A percentile compares a stretch with the other conserved stretches of the same genome.
phyloP scores from a whole-genome alignment of 2,113 vertebrate genomes.

The Ammodytes dubius region DNA sequence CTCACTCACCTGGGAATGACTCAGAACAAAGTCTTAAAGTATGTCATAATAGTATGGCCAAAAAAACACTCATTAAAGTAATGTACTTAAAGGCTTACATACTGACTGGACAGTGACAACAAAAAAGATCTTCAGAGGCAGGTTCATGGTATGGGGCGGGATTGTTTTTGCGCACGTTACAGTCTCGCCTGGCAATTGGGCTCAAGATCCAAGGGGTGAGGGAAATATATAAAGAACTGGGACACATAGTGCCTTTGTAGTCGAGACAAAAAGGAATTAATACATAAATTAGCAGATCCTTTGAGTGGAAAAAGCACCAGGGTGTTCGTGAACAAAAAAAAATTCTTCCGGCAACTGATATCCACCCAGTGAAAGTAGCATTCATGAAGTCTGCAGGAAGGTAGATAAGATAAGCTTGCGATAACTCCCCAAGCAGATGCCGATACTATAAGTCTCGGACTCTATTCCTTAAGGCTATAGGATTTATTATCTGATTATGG shows the following conservation, averaged over 20 bases:
- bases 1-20: neutral
- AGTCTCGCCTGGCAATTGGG: constrained; percentile 51
- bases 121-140: constrained; percentile 22
- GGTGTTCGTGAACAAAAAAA: constrained; percentile 54
- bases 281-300: constrained; percentile 81
- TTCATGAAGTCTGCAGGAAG: constrained; percentile 52
- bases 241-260: constrained; percentile 79
- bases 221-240: constrained; percentile 76
- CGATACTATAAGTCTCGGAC: constrained; percentile 48
- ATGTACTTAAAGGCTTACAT: neutral
- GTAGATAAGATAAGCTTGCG: constrained; percentile 62
- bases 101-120: constrained; percentile 35
- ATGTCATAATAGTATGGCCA: neutral
- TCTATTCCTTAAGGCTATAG: constrained; percentile 38
- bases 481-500: constrained; percentile 67
- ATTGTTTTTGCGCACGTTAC: constrained; percentile 39
- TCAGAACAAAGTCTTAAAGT: constrained; percentile 11
- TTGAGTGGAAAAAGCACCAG: constrained; percentile 63
- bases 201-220: constrained; percentile 62
- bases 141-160: constrained; percentile 19
- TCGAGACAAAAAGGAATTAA: constrained; percentile 82
- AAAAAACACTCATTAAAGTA: constrained; percentile 7
- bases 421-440: constrained; percentile 55
- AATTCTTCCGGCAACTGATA: constrained; percentile 63
- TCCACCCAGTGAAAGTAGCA: constrained; percentile 43